Base-by-base conservation (phyloP, 1,140 invertebrate genomes). In the Octopus bimaculoides region DNA sequence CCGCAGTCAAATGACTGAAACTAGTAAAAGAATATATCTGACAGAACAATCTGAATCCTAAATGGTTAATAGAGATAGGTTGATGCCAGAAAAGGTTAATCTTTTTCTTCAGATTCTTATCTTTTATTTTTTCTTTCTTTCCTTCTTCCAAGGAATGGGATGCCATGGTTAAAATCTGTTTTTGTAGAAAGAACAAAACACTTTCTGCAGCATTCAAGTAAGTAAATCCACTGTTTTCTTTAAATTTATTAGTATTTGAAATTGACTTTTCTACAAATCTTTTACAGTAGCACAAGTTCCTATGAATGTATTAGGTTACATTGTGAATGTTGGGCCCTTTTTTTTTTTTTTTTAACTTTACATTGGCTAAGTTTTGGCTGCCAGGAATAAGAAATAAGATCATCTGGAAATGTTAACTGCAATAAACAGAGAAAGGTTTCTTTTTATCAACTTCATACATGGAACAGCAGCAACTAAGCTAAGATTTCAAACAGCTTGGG, bases 161-260 rank as follows among this genome's bases (percentile, higher is more conserved):
- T 93, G 97, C 97, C 9, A 90, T 99, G 20, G 95, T 98, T 0
- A 92, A 98, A 86, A 97, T 99, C 83, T 95, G 94, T 52, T 99
- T 99, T 91, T 92, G 94, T 0, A 92, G 98, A 83, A 99, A 99
- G 91, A 99, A 99, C 88, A 98, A 97, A 92, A 98, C 96, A 5
- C 88, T 98, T 9, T 90, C 93, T 74, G 95, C 96, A 10, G 93
- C 93, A 77, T 98, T 98, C 85, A 96, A 95, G 84, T 89, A 83
- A 82, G 55, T 77, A 26, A 73, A 41, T 1, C 26, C 26, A 41
- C 26, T 2, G 26, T 71, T 66, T 75, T 41, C 54, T 75, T 69
- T 74, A 73, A 74, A 61, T 80, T 52, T 54, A 41, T 12, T 41
- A 73, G 52, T 52, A 56, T 66, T n/a, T 17, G 14, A 71, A 5